phyloP scores from a whole-genome alignment of 2,113 vertebrate species.

The Cinclus mexicanus region DNA sequence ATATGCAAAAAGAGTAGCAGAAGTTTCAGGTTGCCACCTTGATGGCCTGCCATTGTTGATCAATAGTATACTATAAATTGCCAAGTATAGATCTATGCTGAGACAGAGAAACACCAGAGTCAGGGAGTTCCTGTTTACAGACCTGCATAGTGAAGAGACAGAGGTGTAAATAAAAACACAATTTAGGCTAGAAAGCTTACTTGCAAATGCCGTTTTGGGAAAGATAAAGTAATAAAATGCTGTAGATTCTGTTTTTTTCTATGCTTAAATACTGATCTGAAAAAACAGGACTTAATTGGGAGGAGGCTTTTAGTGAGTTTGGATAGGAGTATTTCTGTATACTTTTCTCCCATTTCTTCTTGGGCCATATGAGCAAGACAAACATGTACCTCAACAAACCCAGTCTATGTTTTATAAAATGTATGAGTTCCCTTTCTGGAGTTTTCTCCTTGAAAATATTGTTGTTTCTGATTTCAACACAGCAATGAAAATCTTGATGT shows the following conservation, averaged over 20 bases:
- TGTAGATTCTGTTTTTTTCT: background rate
- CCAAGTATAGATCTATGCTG: background rate
- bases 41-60: background rate
- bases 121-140: background rate
- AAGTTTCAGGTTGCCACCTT: background rate
- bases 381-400: background rate
- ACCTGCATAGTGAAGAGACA: background rate
- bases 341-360: background rate
- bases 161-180: background rate
- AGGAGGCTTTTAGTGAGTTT: background rate
- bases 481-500: background rate
- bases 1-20: background rate
- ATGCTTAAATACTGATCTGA: background rate
- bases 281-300: background rate
- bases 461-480: background rate
- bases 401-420: background rate
- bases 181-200: background rate
- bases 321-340: background rate
- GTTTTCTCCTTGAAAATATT: background rate
- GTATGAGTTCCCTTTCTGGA: background rate
- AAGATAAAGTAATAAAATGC: background rate
- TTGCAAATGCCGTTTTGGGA: background rate
- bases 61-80: background rate
- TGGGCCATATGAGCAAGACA: background rate
- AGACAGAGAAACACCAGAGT: background rate